phyloP scores from a whole-genome alignment of 2,888 invertebrate genomes.

The Meghimatium bilineatum region DNA sequence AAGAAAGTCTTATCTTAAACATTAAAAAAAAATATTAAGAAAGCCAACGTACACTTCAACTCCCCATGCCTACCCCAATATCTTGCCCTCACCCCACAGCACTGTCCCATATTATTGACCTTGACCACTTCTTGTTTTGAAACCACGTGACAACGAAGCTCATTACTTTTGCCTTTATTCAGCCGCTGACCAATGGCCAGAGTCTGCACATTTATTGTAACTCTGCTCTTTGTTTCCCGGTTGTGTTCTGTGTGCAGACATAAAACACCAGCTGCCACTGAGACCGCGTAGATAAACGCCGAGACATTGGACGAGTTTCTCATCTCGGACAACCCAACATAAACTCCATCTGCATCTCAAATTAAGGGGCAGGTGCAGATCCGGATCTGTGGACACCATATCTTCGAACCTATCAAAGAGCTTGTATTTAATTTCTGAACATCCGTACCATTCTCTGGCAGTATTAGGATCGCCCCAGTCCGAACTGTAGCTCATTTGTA shows the following conservation, averaged over 20 bases:
- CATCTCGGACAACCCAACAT: neutral
- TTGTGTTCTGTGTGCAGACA: neutral
- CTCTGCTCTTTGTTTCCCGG: neutral
- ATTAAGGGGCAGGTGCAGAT: neutral
- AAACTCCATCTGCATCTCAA: neutral
- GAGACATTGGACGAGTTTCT: neutral
- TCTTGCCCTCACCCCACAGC: neutral
- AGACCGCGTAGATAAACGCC: neutral
- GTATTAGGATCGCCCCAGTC: neutral
- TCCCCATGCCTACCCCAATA: neutral
- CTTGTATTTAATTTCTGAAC: neutral
- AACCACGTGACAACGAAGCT: neutral
- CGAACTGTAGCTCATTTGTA: neutral
- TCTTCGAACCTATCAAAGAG: no score
- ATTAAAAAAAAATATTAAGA: no score
- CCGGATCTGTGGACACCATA: neutral
- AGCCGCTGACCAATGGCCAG: slow-evolving; percentile 2
- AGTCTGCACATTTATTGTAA: neutral
- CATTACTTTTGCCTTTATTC: neutral
- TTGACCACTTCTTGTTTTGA: neutral
- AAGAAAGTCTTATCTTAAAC: no score
- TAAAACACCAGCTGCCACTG: neutral
- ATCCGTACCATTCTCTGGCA: no score
- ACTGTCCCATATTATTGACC: neutral
- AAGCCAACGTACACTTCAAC: neutral